phyloP scores from a whole-genome alignment of 2,888 invertebrate genomes.

The Ormyrus thymus region DNA sequence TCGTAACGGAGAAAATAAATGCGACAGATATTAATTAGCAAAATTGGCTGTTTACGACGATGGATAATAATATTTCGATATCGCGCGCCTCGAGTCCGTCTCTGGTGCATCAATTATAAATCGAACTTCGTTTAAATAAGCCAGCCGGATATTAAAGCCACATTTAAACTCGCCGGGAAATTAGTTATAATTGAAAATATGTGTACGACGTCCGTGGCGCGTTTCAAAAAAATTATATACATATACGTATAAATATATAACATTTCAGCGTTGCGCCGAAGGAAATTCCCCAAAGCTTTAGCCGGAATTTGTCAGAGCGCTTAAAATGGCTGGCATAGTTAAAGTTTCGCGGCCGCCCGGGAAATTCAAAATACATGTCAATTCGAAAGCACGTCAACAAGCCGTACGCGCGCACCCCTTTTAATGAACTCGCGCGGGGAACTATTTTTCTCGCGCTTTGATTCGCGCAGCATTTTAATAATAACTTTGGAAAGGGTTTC shows the following conservation, averaged over 20 bases:
- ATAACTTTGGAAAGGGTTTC: constrained; percentile 27
- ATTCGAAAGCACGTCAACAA: constrained; percentile 35
- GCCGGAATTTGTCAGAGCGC: too few relatives aligned
- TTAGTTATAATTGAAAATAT: neutral
- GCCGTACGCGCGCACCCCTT: constrained; percentile 1
- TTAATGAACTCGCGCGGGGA: constrained; percentile 27
- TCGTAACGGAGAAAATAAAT: neutral
- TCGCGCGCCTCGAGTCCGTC: neutral
- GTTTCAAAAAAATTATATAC: too few relatives aligned
- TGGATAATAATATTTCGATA: neutral
- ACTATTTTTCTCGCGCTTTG: neutral
- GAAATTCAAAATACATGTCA: constrained; percentile 33
- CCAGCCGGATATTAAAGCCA: neutral
- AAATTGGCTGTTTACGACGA: neutral
- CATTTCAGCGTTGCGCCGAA: too few relatives aligned
- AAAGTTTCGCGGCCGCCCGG: constrained; percentile 17
- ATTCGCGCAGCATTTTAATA: constrained; percentile 18
- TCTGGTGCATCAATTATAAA: neutral
- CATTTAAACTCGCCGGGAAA: neutral
- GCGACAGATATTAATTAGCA: neutral
- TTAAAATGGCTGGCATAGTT: constrained; percentile 1
- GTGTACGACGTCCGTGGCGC: too few relatives aligned
- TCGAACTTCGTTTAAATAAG: neutral
- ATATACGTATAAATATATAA: too few relatives aligned
- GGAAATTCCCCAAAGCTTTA: too few relatives aligned